Percentiles rank a stretch among this genome's conserved stretches.
These are phyloP conservation scores for Dicyrtoma fusca DNA, from an alignment of 2,888 invertebrate species.

Conservation along the genomic window DNA sequence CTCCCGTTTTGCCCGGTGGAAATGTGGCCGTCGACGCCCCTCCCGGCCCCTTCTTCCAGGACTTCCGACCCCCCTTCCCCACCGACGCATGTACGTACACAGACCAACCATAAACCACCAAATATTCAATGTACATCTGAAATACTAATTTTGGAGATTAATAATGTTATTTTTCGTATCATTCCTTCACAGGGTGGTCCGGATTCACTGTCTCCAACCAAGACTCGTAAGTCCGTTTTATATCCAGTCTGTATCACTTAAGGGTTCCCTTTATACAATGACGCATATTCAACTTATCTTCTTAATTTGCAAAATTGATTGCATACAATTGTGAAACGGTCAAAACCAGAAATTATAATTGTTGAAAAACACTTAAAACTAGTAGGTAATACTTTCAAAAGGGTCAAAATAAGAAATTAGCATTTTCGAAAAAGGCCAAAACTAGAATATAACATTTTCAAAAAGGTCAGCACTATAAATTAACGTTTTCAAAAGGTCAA, in stretches of 20 bases:
- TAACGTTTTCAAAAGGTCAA: too few species aligned
- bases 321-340: neutral
- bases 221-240: slow-evolving; percentile 39
- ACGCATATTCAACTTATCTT: neutral
- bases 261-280: too few species aligned
- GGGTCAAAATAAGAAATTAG: too few species aligned
- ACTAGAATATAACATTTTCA: too few species aligned
- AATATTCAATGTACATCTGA: neutral
- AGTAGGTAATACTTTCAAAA: too few species aligned
- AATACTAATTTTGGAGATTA: neutral
- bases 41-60: slow-evolving; percentile 51
- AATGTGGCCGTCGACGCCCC: slow-evolving; percentile 44
- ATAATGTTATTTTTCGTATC: too few species aligned
- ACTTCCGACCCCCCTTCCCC: slow-evolving; percentile 47
- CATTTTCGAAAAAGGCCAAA: too few species aligned
- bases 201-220: slow-evolving; percentile 48
- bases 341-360: too few species aligned
- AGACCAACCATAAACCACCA: neutral
- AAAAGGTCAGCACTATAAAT: too few species aligned
- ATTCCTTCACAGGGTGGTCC: slow-evolving; percentile 44
- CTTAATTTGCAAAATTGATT: neutral
- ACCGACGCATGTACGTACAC: slow-evolving; percentile 44
- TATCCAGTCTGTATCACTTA: too few species aligned
- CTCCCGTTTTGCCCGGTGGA: slow-evolving; percentile 48
- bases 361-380: too few species aligned